Conservation (phyloP, 2,888 invertebrate species). For the Cheilosia vernalis region DNA sequence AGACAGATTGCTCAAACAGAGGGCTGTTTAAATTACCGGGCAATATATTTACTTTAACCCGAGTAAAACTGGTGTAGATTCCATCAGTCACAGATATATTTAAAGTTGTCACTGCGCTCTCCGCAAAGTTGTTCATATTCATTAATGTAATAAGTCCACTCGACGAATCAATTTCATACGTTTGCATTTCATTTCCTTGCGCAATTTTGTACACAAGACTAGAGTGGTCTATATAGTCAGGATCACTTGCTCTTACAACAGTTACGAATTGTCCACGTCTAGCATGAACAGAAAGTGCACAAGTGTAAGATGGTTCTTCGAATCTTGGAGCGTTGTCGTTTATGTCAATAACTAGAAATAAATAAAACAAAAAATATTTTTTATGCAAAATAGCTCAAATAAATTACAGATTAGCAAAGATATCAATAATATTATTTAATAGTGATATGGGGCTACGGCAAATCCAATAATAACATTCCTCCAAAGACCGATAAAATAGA, state of each 20-base stretch:
- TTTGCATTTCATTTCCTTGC: slow-evolving; percentile 91
- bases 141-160: slow-evolving; percentile 88
- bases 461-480: no score
- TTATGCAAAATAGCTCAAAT: background rate
- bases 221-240: slow-evolving; percentile 90
- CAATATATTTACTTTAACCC: slow-evolving; percentile 90
- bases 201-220: slow-evolving; percentile 92
- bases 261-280: slow-evolving; percentile 94
- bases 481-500: no score
- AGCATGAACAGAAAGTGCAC: slow-evolving; percentile 91
- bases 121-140: slow-evolving; percentile 89
- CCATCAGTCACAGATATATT: slow-evolving; percentile 98
- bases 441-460: no score
- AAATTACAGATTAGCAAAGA: background rate
- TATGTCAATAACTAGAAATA: slow-evolving; percentile 89
- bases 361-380: slow-evolving; percentile 1
- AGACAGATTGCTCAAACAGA: slow-evolving; percentile 89
- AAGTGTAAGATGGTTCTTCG: slow-evolving; percentile 91
- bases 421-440: no score
- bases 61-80: slow-evolving; percentile 94
- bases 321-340: slow-evolving; percentile 96
- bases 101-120: slow-evolving; percentile 87
- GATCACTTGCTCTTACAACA: slow-evolving; percentile 94
- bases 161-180: slow-evolving; percentile 87
- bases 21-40: slow-evolving; percentile 92